Evolutionary conservation across 1,140 invertebrate species (phyloP).

Genomic region (Meloidogyne chitwoodi): DNA sequence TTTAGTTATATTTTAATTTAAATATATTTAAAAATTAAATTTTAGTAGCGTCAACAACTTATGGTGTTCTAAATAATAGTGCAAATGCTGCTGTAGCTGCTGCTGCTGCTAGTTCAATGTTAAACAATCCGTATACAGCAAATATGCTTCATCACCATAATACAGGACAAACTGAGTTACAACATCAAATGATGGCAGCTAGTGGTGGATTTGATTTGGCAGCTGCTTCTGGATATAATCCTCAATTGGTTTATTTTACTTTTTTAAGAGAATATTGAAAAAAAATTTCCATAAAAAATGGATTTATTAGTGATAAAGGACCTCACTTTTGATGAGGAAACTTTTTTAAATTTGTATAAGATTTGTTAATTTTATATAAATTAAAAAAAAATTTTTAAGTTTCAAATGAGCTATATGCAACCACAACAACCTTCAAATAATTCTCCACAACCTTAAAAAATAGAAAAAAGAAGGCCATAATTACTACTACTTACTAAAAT

Average conservation of each 20-base stretch:
- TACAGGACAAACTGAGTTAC: constrained; percentile 17
- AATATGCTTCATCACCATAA: constrained; percentile 21
- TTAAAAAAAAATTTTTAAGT: constrained; percentile 10
- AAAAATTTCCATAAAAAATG: too few relatives aligned
- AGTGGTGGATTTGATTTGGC: constrained; percentile 27
- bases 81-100: constrained; percentile 35
- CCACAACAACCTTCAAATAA: constrained; percentile 18
- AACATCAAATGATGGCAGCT: constrained; percentile 24
- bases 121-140: constrained; percentile 32
- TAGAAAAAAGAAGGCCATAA: neutral
- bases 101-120: constrained; percentile 38
- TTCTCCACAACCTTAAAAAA: constrained; percentile 13
- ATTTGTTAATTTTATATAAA: neutral
- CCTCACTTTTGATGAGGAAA: too few relatives aligned
- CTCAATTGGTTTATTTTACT: constrained; percentile 23
- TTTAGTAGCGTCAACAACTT: constrained; percentile 37
- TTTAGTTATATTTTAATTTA: too few relatives aligned
- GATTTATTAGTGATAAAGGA: too few relatives aligned
- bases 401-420: constrained; percentile 28
- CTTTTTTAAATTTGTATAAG: neutral
- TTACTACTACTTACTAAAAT: neutral
- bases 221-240: constrained; percentile 29
- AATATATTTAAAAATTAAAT: too few relatives aligned
- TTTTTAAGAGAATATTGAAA: neutral
- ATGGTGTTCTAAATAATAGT: constrained; percentile 43